Percentiles rank a stretch among this genome's conserved stretches.
These are phyloP conservation scores for Peromyscus melanophrys DNA, from an alignment of 2,797 vertebrate genomes.

Conservation along the genomic window DNA sequence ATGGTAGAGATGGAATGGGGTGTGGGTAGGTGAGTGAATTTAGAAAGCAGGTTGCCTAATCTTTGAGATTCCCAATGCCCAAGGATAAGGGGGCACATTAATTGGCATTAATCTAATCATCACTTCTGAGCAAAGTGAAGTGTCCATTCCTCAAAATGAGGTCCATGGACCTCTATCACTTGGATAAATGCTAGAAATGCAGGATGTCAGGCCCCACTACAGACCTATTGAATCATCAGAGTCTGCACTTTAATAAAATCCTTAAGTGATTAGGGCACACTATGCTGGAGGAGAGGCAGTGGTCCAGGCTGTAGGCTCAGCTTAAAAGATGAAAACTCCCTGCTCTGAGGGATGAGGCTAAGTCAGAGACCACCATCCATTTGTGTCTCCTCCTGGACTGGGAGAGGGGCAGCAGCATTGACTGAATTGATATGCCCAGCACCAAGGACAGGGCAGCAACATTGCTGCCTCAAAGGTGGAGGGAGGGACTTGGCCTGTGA, in stretches of 20 bases:
- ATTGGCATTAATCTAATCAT: neutral
- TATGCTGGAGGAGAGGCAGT: neutral
- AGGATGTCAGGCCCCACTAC: neutral
- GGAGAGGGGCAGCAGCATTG: neutral
- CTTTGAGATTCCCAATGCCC: neutral
- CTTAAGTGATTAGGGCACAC: neutral
- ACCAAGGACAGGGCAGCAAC: constrained; percentile 75
- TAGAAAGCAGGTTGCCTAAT: neutral
- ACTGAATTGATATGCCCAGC: constrained; percentile 50
- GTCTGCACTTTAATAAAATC: constrained; percentile 18
- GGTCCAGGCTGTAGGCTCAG: neutral
- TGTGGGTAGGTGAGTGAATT: neutral
- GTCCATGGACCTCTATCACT: neutral
- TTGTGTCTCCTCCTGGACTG: neutral
- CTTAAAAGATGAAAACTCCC: neutral
- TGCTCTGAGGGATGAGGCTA: neutral
- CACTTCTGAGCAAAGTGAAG: neutral
- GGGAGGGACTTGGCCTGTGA: neutral
- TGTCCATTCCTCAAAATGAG: neutral
- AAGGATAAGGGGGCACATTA: neutral
- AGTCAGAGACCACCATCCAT: neutral
- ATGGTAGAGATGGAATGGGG: neutral
- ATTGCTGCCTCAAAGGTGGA: neutral
- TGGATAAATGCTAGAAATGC: constrained; percentile 21
- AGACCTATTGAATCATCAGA: neutral